These are phyloP conservation scores for Diploptera punctata DNA, from an alignment of 2,888 invertebrate species.

Conservation along the genomic window DNA sequence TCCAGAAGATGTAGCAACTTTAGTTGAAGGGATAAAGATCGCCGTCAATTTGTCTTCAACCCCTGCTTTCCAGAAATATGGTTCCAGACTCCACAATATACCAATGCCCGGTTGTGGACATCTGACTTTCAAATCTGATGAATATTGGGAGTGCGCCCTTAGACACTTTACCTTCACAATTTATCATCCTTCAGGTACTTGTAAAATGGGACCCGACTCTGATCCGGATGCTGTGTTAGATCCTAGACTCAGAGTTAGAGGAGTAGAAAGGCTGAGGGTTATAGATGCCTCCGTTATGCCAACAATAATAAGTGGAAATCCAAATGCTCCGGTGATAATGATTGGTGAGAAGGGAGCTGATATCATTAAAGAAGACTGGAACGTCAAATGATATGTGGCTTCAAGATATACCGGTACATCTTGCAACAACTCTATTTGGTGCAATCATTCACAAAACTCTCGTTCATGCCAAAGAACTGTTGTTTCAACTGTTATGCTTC, in stretches of 20 bases:
- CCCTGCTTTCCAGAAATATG: slow-evolving; percentile 79
- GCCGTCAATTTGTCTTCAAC: slow-evolving; percentile 69
- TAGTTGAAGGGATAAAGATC: slow-evolving; percentile 66
- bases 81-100: slow-evolving; percentile 78
- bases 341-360: slow-evolving; percentile 90
- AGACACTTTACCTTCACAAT: slow-evolving; percentile 83
- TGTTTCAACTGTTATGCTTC: too few relatives aligned
- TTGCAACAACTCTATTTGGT: too few relatives aligned
- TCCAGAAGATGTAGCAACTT: slow-evolving; percentile 76
- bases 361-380: slow-evolving; percentile 88
- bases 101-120: slow-evolving; percentile 84
- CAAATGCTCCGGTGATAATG: slow-evolving; percentile 90
- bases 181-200: slow-evolving; percentile 85
- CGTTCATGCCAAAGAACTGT: too few relatives aligned
- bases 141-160: slow-evolving; percentile 86
- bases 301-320: slow-evolving; percentile 86
- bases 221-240: slow-evolving; percentile 84
- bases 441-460: too few relatives aligned
- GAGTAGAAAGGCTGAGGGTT: slow-evolving; percentile 77
- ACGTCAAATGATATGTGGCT: background rate
- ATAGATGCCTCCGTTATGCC: slow-evolving; percentile 91
- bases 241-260: slow-evolving; percentile 76
- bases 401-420: too few relatives aligned
- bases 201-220: slow-evolving; percentile 83
- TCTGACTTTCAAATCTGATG: slow-evolving; percentile 74